Evolutionary conservation across 2,888 invertebrate genomes (phyloP), one percentile per base, ranked within the genome.

Genomic region (Drosophila meridiana): DNA sequence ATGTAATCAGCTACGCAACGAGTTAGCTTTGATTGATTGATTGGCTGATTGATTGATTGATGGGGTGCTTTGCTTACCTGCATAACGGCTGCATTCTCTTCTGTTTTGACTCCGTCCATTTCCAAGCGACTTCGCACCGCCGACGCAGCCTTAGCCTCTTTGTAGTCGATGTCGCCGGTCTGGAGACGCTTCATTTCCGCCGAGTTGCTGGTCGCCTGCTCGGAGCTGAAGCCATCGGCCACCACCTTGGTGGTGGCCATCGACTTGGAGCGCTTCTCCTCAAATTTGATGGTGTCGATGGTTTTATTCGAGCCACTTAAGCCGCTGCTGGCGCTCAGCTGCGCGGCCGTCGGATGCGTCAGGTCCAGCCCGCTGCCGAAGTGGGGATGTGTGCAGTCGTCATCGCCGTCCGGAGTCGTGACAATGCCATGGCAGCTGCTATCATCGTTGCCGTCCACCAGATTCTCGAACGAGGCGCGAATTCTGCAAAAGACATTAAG

Each of bases 31-130:
- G 55, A 53, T 38, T 53, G 36, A 28, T 2, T 47, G 32, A 30
- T 28, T 58, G 42, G 13, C 11, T 42, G 42, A 42, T 34, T 70
- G 50, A n/a, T 53, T 26, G 38, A 43, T 38, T 11, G 45, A 38
- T 28, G 28, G 50, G n/a, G 6, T 47, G 13, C 1, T 11, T 13
- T 20, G 30, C 94, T 93, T 93, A 97, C 97, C 95, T 97, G 96
- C 82, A 96, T 95, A 80, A 96, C 95, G 69, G 97, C 96, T 78
- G 96, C 96, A 91, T 96, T 96, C 93, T 97, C 97, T 93, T 98
- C 97, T 2, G 97, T 96, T 32, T 96, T 96, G 73, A 97, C 95
- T 52, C 97, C 97, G 91, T 97, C 97, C 73, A 97, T 94, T 93
- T 97, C 97, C 75, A 97, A 93, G 80, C 97, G 94, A 77, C 97